Evolutionary conservation across 1,140 invertebrate species (phyloP).

Genomic region (Drosophila watanabei): DNA sequence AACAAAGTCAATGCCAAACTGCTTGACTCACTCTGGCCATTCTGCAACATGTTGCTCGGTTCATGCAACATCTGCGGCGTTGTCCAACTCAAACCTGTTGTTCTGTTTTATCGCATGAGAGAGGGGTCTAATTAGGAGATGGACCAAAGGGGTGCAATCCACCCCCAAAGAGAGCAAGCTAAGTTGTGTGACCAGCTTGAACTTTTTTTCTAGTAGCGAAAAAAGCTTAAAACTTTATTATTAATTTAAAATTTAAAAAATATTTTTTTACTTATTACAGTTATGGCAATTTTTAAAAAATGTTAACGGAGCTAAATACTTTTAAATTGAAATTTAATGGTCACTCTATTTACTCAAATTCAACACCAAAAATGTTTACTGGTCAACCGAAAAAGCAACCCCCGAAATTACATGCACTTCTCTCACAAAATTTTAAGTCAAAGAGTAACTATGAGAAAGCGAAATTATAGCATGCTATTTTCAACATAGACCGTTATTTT

Average conservation of each 20-base stretch:
- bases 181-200: conserved; percentile 48
- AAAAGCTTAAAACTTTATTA: neutral
- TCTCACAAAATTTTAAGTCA: neutral
- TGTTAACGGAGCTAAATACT: neutral
- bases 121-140: conserved; percentile 2
- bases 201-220: neutral
- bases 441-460: conserved; percentile 5
- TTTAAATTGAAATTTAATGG: neutral
- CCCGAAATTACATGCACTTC: neutral
- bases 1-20: conserved; percentile 53
- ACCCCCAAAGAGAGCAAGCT: conserved; percentile 34
- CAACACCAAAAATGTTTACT: conserved; percentile 23
- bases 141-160: conserved; percentile 9
- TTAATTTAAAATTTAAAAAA: neutral
- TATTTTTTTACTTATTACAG: neutral
- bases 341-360: conserved; percentile 13
- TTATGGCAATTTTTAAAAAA: neutral
- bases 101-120: conserved; percentile 66
- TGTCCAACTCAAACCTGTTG: conserved; percentile 74
- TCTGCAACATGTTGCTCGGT: conserved; percentile 67
- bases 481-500: conserved; percentile 56
- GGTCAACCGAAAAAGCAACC: conserved; percentile 45
- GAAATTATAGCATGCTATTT: conserved; percentile 62
- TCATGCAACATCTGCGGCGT: conserved; percentile 35
- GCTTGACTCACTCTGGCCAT: conserved; percentile 32